Base-by-base conservation (phyloP, 2,888 invertebrate species). In the Patella depressa region DNA sequence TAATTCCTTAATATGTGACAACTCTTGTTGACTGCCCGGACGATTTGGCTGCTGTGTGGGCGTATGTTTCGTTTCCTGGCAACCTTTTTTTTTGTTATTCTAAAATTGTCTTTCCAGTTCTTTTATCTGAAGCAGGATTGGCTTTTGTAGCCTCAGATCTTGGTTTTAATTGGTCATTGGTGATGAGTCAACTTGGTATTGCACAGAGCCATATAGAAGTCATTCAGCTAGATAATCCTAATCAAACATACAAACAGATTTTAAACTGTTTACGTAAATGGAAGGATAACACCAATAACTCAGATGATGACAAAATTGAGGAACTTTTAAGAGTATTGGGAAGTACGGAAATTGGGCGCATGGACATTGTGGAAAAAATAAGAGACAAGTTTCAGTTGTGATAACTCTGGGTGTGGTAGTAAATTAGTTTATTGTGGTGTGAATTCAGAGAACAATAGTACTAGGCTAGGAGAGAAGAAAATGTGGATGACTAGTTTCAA, bases 121-220 rank as follows among this genome's bases (percentile, higher is more conserved):
- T 85, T 45, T 73, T 89, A 73, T 84, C 87, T 2, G 88, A 88
- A 73, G 78, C 84, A 15, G 85, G 87, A 2, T 80, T 89, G 77
- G 79, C 81, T 3, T 84, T 83, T 59, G 74, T 88, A 0, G 86
- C 89, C 12, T 82, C 86, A 7, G 81, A 83, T 19, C 83, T 88
- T 19, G 87, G 88, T 12, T 80, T 76, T 45, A 85, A 87, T 89
- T 95, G 94, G 89, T 77, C 81, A 4, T 81, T 85, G 74, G 83
- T 91, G 82, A 88, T 89, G 7, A 72, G 89, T 9, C 88, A 88
- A 85, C 90, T 92, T 65, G 90, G 90, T 24, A 85, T 91, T 75
- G 87, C 88, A 77, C 91, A 92, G 82, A 87, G 89, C 78, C 85
- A 88, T n/a, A 90, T 92, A 77, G 91, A 92, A 78, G 91, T 91